Evolutionary conservation across 2,888 invertebrate species (phyloP).

Genomic region (Glaucopsyche alexis): DNA sequence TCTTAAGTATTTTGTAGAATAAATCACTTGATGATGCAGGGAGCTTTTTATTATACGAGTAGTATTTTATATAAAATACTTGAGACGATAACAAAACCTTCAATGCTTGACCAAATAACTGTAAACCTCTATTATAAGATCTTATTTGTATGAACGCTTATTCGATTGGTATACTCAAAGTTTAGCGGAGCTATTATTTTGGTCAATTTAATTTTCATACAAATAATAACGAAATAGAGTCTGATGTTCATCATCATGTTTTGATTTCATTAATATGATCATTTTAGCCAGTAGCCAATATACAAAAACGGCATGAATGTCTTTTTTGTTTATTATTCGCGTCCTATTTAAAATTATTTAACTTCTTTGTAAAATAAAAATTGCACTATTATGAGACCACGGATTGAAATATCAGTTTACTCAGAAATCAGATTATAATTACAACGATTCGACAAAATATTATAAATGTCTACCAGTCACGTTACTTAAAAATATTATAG

Average conservation of each 20-base stretch:
- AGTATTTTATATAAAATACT: neutral
- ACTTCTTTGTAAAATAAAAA: neutral
- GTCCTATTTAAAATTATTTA: neutral
- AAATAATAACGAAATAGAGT: conserved; percentile 1
- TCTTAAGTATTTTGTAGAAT: neutral
- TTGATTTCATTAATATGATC: neutral
- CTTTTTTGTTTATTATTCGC: neutral
- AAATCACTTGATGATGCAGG: neutral
- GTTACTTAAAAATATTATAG: conserved; percentile 23
- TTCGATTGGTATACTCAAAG: neutral
- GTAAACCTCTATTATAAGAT: neutral
- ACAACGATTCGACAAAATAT: neutral
- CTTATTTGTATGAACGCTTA: neutral
- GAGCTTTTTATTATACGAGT: neutral
- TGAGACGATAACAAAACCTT: neutral
- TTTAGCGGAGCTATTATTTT: neutral
- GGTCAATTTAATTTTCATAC: neutral
- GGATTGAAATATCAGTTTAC: neutral
- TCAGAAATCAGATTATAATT: neutral
- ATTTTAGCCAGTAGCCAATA: neutral
- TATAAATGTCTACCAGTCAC: neutral
- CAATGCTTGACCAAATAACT: neutral
- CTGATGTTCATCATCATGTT: neutral
- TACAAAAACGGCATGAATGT: neutral
- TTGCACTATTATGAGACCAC: conserved; percentile 8